A percentile compares a stretch with the other conserved stretches of the same genome.
Conservation (phyloP, 1,140 invertebrate species). For the Eubasilissa regina region DNA sequence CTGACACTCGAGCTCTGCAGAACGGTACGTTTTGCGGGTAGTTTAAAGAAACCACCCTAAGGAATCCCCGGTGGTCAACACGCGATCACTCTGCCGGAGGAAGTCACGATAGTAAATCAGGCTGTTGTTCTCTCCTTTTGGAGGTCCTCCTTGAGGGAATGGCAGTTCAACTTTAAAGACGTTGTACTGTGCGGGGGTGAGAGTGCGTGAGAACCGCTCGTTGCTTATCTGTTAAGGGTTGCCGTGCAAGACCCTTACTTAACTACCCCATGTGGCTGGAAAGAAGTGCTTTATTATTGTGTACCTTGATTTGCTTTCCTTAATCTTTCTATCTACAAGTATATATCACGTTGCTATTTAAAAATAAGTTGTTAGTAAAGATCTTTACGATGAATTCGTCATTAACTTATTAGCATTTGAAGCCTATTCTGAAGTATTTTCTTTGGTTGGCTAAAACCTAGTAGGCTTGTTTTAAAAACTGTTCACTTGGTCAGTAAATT, state of each 20-base stretch:
- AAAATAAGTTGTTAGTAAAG: too few relatives aligned
- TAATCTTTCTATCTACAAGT: too few relatives aligned
- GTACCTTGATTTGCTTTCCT: too few relatives aligned
- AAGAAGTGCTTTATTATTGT: too few relatives aligned
- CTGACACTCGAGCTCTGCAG: background rate
- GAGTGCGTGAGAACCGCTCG: slow-evolving; percentile 14
- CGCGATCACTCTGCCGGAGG: slow-evolving; percentile 29
- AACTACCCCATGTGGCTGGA: too few relatives aligned
- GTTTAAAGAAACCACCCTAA: slow-evolving; percentile 29
- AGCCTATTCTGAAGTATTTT: too few relatives aligned
- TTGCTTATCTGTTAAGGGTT: background rate
- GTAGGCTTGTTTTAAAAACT: too few relatives aligned
- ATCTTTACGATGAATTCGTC: too few relatives aligned
- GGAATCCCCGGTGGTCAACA: slow-evolving; percentile 34
- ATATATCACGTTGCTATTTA: too few relatives aligned
- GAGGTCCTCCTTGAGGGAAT: background rate
- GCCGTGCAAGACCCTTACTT: background rate
- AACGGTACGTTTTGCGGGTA: slow-evolving; percentile 4
- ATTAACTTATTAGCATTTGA: too few relatives aligned
- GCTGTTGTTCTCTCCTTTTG: slow-evolving; percentile 9
- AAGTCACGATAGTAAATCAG: slow-evolving; percentile 41
- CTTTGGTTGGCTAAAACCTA: too few relatives aligned
- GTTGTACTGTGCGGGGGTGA: background rate
- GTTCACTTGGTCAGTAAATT: too few relatives aligned
- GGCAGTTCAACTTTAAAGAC: slow-evolving; percentile 25